Conservation (phyloP, 2,113 vertebrate species). For the Mohoua ochrocephala region DNA sequence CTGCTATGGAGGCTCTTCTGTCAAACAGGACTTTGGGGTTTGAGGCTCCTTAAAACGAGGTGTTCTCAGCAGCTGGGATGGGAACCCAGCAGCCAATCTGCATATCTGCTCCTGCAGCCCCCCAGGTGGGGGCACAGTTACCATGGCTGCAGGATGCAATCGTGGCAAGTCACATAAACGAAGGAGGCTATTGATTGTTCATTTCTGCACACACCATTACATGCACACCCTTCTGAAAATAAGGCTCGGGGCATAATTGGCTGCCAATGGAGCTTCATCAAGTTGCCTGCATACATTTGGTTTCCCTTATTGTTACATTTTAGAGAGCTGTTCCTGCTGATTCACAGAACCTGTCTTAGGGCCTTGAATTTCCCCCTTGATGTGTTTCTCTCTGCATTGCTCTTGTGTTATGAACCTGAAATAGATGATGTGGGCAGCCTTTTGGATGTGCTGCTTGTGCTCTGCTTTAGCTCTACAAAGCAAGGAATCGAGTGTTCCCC, state of each 20-base stretch:
- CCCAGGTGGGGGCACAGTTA: slow-evolving; percentile 14
- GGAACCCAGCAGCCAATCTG: neutral
- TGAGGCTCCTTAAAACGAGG: neutral
- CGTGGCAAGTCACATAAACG: neutral
- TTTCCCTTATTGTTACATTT: neutral
- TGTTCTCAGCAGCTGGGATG: neutral
- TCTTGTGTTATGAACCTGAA: neutral
- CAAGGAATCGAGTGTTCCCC: neutral
- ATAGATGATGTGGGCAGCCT: neutral
- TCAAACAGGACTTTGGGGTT: neutral
- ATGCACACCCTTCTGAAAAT: slow-evolving; percentile 1
- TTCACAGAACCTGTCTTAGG: neutral
- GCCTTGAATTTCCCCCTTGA: neutral
- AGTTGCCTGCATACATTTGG: neutral
- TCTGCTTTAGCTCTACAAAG: neutral
- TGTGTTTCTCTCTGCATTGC: neutral
- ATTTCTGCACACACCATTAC: slow-evolving; percentile 44
- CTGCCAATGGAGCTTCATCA: slow-evolving; percentile 35
- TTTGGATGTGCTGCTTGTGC: neutral
- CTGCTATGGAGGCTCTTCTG: neutral
- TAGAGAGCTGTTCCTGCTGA: neutral
- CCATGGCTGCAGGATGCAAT: slow-evolving; percentile 30
- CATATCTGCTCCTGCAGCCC: neutral
- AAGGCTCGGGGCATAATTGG: neutral
- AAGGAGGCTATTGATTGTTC: slow-evolving; percentile 1